Base-by-base conservation (phyloP, 2,113 vertebrate species). In the Lonchura striata region DNA sequence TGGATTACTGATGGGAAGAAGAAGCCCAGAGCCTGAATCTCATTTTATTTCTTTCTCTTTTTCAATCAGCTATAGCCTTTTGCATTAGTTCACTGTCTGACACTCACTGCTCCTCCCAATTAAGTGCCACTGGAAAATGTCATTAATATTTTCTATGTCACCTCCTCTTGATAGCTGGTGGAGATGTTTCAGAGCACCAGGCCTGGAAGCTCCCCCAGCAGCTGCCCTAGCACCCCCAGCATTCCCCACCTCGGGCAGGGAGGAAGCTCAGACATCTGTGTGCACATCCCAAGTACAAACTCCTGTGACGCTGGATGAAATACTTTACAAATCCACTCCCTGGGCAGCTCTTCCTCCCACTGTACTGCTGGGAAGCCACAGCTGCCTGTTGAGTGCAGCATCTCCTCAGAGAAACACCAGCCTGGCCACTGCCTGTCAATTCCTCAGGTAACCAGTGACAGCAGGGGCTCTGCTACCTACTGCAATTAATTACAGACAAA, bases 41-140 rank as follows among this genome's bases (percentile, higher is more conserved):
- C 71, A 83, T 95, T 95, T 95, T 66, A 23, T 63, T 82, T 9
- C 77, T 66, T 87, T 54, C 71, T 85, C 71, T 85, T 81, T 81
- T 81, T 54, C 25, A 88, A 20, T 56, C 47, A 52, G 37, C 42
- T 63, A 16, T n/a, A 47, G 78, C 37, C 30, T 83, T 83, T 41
- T 59, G 35, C n/a, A 84, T 91, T n/a, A 66, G 52, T 80, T 86
- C 5, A 4, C 46, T 83, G 74, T 53, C 84, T 61, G 63, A 53
- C 93, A 50, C 50, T 94, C 33, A 4, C 63, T 5, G 11, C 49
- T 79, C 53, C 74, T 72, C 78, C 66, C 81, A 88, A 0, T 74
- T 82, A 85, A 90, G 59, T 25, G 23, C 27, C 91, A 64, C 70
- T 3, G 10, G 47, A 72, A 85, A 85, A 82, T 41, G 23, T 42